Conservation (phyloP, 2,797 vertebrate species). For the Oreochromis mossambicus region DNA sequence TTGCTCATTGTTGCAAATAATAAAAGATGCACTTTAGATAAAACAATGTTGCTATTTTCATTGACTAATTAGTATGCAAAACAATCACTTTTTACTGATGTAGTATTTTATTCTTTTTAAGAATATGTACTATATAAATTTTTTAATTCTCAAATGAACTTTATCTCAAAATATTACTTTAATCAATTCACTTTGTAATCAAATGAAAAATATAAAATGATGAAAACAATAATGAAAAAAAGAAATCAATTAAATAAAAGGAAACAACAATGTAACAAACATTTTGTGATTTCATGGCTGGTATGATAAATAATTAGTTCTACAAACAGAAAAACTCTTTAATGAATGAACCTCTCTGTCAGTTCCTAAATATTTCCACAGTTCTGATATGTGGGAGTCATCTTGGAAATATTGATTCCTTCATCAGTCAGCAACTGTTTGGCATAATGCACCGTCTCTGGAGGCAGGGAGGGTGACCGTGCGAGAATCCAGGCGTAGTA, state of each 20-base stretch:
- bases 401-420: conserved; percentile 62
- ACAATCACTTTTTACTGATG: neutral
- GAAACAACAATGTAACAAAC: neutral
- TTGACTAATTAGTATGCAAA: neutral
- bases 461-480: conserved; percentile 59
- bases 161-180: neutral
- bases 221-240: neutral
- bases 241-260: neutral
- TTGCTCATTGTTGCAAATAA: neutral
- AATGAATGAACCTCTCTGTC: neutral
- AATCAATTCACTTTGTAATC: neutral
- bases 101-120: neutral
- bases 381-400: conserved; percentile 70
- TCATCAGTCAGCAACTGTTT: conserved; percentile 53
- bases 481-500: conserved; percentile 77
- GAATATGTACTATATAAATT: neutral
- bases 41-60: neutral
- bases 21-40: neutral
- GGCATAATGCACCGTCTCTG: conserved; percentile 38
- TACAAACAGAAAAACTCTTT: neutral
- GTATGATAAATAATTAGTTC: neutral
- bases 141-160: no score
- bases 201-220: neutral
- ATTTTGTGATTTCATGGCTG: neutral
- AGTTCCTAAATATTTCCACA: conserved; percentile 50